These are phyloP conservation scores for Zaprionus vittiger DNA, from an alignment of 1,140 invertebrate species.

Conservation along the genomic window DNA sequence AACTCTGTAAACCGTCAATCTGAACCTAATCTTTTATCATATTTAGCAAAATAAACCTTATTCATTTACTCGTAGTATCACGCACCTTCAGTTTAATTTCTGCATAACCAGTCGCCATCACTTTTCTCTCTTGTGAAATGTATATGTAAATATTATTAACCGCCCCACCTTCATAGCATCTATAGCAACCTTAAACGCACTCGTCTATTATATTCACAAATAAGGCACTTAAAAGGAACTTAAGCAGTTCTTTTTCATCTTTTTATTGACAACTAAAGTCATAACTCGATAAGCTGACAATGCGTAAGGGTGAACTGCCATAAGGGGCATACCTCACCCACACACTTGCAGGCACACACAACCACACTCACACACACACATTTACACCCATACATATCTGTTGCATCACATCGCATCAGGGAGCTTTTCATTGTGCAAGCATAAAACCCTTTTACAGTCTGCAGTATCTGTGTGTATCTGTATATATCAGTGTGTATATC, in stretches of 20 bases:
- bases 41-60: too few species aligned
- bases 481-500: background rate
- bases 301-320: background rate
- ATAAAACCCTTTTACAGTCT: slow-evolving; percentile 9
- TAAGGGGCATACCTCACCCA: background rate
- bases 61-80: background rate
- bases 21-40: too few species aligned
- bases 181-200: background rate
- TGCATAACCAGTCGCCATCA: background rate
- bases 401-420: background rate
- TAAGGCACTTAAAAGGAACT: background rate
- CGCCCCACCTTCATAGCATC: background rate
- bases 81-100: background rate
- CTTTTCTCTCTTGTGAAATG: background rate
- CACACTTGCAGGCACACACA: background rate
- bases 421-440: background rate
- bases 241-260: background rate
- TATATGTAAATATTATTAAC: background rate
- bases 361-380: background rate
- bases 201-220: slow-evolving; percentile 1
- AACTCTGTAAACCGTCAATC: too few species aligned
- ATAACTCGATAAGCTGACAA: slow-evolving; percentile 6
- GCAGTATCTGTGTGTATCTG: background rate
- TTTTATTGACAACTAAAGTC: slow-evolving; percentile 10
- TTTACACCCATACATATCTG: background rate